A percentile compares a stretch with the other conserved stretches of the same genome.
phyloP scores from a whole-genome alignment of 2,888 invertebrate species.

The Galerucella nymphaeae region DNA sequence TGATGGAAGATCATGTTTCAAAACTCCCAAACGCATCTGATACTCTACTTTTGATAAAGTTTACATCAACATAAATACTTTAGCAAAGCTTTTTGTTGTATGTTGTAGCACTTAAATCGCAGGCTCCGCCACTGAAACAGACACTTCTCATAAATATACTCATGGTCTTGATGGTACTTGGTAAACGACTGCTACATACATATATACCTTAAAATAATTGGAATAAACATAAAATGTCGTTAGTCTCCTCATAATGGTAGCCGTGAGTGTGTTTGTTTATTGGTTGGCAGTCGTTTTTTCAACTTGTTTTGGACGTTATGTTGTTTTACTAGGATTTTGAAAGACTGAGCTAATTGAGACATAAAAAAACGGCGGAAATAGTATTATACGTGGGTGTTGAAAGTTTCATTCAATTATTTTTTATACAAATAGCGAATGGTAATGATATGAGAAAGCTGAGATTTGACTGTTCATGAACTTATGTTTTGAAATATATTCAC shows the following conservation, averaged over 20 bases:
- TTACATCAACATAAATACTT: background rate
- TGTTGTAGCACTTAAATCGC: background rate
- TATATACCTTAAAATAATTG: slow-evolving; percentile 53
- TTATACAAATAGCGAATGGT: background rate
- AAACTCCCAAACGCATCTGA: background rate
- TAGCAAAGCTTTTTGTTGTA: background rate
- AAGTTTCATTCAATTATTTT: slow-evolving; percentile 8
- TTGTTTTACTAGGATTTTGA: slow-evolving; percentile 27
- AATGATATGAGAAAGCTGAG: background rate
- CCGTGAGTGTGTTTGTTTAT: slow-evolving; percentile 40
- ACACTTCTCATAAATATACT: slow-evolving; percentile 55
- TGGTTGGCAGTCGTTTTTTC: slow-evolving; percentile 39
- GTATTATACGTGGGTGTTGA: slow-evolving; percentile 22
- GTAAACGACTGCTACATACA: slow-evolving; percentile 46
- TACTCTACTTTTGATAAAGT: background rate
- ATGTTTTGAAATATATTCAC: background rate
- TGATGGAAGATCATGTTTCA: background rate
- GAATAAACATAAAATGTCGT: slow-evolving; percentile 48
- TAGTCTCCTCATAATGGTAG: slow-evolving; percentile 40
- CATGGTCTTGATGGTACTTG: slow-evolving; percentile 45
- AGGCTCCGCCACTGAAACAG: slow-evolving; percentile 21
- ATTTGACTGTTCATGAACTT: background rate
- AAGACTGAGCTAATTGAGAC: slow-evolving; percentile 36
- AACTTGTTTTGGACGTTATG: slow-evolving; percentile 32
- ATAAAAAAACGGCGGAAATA: slow-evolving; percentile 29